Conservation (phyloP, 2,888 invertebrate species). For the Hoplodrina blanda region DNA sequence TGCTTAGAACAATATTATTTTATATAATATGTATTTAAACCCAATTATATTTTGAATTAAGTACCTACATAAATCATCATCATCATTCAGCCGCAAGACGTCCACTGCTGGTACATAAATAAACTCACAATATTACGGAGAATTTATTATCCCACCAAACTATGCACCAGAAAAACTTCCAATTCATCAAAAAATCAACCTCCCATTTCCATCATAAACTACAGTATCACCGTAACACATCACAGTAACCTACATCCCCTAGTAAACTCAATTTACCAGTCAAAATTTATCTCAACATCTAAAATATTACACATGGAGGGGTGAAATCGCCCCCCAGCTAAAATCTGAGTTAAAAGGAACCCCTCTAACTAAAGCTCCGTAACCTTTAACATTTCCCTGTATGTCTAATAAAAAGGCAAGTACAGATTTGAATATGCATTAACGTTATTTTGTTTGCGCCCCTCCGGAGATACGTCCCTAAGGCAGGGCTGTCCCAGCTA, state of each 20-base stretch:
- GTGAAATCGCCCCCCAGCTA: conserved; percentile 43
- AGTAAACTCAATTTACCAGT: conserved; percentile 61
- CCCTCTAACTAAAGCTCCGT: conserved; percentile 45
- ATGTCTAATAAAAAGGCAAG: conserved; percentile 63
- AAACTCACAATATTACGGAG: too few relatives aligned
- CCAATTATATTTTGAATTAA: too few relatives aligned
- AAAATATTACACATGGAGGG: conserved; percentile 64
- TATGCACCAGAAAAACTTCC: neutral
- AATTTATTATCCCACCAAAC: neutral
- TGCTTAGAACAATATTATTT: too few relatives aligned
- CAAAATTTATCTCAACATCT: conserved; percentile 65
- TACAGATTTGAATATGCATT: conserved; percentile 68
- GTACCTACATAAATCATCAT: too few relatives aligned
- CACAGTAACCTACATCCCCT: conserved; percentile 42
- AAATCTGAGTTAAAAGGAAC: conserved; percentile 55
- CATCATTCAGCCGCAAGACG: too few relatives aligned
- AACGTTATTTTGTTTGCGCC: conserved; percentile 64
- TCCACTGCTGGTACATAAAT: too few relatives aligned
- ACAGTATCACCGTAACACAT: conserved; percentile 39
- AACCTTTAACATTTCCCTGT: conserved; percentile 62
- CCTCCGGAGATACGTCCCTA: conserved; percentile 38
- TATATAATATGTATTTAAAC: too few relatives aligned
- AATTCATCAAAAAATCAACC: neutral
- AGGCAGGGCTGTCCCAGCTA: conserved; percentile 50
- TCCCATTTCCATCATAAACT: conserved; percentile 18